Evolutionary conservation across 2,888 invertebrate species (phyloP), one percentile per base, ranked within the genome.

Genomic region (Caenorhabditis wallacei): DNA sequence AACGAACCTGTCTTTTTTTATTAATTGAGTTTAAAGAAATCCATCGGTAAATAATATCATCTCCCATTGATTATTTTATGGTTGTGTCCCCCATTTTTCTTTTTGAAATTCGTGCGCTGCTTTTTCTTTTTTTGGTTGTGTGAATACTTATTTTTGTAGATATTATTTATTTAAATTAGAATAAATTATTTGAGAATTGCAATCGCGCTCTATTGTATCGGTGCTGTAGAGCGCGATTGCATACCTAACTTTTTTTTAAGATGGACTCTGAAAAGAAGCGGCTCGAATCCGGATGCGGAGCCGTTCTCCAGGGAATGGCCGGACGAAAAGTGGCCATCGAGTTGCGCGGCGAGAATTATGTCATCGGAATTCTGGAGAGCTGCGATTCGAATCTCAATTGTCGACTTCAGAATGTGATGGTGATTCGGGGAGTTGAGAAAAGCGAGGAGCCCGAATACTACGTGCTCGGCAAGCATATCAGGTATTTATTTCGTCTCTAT

Each of bases 281-380:
- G 43, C 43, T 75, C 22, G 70, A 70, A 24, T 64, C 63, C 4
- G 59, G 70, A 35, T 81, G 75, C 22, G 64, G 43, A 11, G 70
- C 75, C 18, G 64, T 81, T 57, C 40, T 81, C 0, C 81, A 81
- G 22, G 81, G 81, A 59, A 76, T 76, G 75, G 56, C 37, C n/a
- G 81, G 81, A 20, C 70, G 71, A 26, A 81, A 75, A 10, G 70
- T 81, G 16, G 48, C 11, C 20, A 71, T 81, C 35, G 81, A 81
- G 57, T n/a, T 81, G 43, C 46, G 75, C 8, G 66, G 59, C 7
- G 75, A 75, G 5, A 40, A 57, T 51, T 81, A 81, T 75, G 75
- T 75, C 48, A 66, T 64, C 46, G 80, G 81, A 53, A 59, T 37
- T 43, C 30, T 81, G 10, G 71, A 71, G 20, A 46, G 53, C n/a